Evolutionary conservation across 2,113 vertebrate genomes (phyloP).

Genomic region (Dryoscopus gambensis): DNA sequence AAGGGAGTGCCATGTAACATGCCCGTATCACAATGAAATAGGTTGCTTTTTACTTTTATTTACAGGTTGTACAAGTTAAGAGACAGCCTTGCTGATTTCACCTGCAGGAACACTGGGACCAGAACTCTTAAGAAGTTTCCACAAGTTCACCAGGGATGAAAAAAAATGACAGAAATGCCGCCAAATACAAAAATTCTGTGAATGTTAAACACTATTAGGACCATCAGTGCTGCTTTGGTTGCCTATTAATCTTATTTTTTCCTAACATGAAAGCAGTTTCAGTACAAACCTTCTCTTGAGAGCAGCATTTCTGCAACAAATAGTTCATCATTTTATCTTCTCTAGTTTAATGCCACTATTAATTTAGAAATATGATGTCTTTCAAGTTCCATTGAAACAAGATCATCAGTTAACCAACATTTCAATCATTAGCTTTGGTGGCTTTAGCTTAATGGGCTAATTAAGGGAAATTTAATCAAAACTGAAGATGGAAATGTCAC

Average conservation of each 20-base stretch:
- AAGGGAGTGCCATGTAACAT: background rate
- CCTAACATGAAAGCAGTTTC: background rate
- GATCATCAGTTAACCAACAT: conserved; percentile 43
- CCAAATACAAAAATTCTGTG: background rate
- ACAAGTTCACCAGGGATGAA: background rate
- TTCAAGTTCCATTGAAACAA: conserved; percentile 46
- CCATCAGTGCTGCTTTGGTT: background rate
- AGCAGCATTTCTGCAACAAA: conserved; percentile 20
- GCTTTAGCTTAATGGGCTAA: conserved; percentile 50
- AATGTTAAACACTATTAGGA: background rate
- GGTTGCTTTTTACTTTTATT: background rate
- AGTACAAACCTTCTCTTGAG: background rate
- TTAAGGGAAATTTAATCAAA: conserved; percentile 60
- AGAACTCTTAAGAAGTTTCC: background rate
- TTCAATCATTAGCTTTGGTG: conserved; percentile 46
- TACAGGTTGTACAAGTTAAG: background rate
- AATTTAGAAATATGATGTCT: conserved; percentile 39
- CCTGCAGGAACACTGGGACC: background rate
- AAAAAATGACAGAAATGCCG: background rate
- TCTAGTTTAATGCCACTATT: conserved; percentile 40
- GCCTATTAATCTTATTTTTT: background rate
- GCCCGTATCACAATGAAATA: background rate
- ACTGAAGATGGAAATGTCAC: conserved; percentile 40
- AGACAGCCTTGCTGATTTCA: background rate
- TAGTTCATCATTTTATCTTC: conserved; percentile 23